Conservation (phyloP, 2,797 vertebrate species). For the Phrynocephalus forsythii region DNA sequence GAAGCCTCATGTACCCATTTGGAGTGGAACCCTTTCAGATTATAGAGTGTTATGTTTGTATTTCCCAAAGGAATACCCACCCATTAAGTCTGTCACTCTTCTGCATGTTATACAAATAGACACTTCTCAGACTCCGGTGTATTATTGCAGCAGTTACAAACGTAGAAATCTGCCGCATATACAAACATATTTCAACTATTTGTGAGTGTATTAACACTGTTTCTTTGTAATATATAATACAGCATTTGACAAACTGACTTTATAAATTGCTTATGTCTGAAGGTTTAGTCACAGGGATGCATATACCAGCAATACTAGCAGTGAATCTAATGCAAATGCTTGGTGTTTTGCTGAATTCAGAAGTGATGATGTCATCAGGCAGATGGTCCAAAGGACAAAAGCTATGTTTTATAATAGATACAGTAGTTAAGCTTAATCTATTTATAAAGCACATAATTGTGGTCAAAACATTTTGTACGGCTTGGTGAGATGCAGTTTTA, state of each 20-base stretch:
- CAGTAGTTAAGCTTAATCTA: background rate
- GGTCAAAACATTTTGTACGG: background rate
- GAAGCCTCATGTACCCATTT: background rate
- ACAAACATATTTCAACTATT: background rate
- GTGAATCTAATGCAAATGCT: too few relatives aligned
- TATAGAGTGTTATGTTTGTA: background rate
- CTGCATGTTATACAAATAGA: background rate
- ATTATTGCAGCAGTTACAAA: constrained; percentile 1
- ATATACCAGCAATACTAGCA: background rate
- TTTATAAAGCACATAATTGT: background rate
- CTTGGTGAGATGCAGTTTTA: background rate
- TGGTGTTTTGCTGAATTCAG: too few relatives aligned
- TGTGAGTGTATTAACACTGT: background rate
- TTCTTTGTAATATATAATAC: background rate
- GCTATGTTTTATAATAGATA: background rate
- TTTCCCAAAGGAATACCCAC: background rate
- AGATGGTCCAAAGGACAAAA: too few relatives aligned
- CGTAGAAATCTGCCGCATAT: background rate
- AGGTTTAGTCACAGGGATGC: background rate
- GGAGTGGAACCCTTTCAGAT: constrained; percentile 14
- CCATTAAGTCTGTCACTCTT: constrained; percentile 23
- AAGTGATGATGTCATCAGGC: too few relatives aligned
- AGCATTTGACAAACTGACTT: background rate
- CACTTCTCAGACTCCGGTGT: background rate
- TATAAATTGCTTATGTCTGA: background rate